Conservation (phyloP, 92 coral and sea anemone species). For the Plumapathes pennacea region DNA sequence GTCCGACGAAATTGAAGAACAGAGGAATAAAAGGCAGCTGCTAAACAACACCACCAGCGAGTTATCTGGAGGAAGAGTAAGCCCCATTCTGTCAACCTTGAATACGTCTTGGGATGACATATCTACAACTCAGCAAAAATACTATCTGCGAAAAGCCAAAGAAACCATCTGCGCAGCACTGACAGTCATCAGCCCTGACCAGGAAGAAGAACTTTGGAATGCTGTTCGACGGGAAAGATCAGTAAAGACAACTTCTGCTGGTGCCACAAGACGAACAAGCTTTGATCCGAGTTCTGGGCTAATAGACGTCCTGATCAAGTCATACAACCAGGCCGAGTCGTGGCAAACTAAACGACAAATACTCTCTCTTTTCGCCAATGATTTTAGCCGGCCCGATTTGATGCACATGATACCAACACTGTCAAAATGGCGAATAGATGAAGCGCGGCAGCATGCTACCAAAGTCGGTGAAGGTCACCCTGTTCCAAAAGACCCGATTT, state of each 20-base stretch:
- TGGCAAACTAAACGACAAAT: slow-evolving; percentile 64
- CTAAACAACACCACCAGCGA: slow-evolving; percentile 10
- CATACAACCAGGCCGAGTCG: slow-evolving; percentile 39
- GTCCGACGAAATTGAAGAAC: slow-evolving; percentile 44
- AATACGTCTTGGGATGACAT: slow-evolving; percentile 53
- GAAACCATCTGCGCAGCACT: slow-evolving; percentile 38
- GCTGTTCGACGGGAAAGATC: slow-evolving; percentile 18
- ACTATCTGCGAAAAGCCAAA: slow-evolving; percentile 52
- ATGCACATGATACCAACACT: slow-evolving; percentile 32
- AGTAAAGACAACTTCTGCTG: background rate
- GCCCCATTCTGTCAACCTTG: slow-evolving; percentile 42
- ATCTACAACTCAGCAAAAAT: slow-evolving; percentile 38
- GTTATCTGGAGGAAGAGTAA: slow-evolving; percentile 32
- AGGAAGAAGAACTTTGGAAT: slow-evolving; percentile 39
- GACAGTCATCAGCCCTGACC: slow-evolving; percentile 32
- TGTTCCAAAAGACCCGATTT: slow-evolving; percentile 8
- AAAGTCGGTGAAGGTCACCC: background rate
- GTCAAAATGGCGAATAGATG: slow-evolving; percentile 59
- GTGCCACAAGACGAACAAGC: slow-evolving; percentile 21
- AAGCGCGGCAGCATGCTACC: slow-evolving; percentile 55
- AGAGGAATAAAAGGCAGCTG: slow-evolving; percentile 28
- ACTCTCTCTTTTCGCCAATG: slow-evolving; percentile 51
- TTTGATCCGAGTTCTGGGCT: slow-evolving; percentile 24
- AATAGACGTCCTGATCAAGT: slow-evolving; percentile 52
- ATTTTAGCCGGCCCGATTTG: slow-evolving; percentile 43